Base-by-base conservation (phyloP, 2,113 vertebrate species). In the Carettochelys insculpta region DNA sequence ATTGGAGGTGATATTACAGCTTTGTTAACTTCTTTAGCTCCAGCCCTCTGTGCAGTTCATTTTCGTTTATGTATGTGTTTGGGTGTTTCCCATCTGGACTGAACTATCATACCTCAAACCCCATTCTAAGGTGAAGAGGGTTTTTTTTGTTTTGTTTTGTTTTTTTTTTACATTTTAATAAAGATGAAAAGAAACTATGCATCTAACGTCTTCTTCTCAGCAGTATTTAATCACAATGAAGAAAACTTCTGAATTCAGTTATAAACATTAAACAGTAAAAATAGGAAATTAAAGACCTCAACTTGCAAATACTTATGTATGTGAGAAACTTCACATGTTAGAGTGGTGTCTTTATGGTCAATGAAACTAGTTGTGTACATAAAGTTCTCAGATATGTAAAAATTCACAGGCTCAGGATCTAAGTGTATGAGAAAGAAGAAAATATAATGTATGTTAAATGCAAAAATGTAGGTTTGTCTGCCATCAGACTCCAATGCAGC, bases 71-170 rank as follows among this genome's bases (percentile, higher is more conserved):
- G 81, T 12, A 81, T n/a, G 2, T 86, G 79, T 95, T 90, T 88
- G 91, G 86, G 79, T 86, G 85, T 87, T 94, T 91, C 91, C 86
- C 93, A 97, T 94, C 92, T 95, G 95, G 92, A 83, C 91, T 89
- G 78, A 83, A 80, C 81, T 75, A 38, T 87, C 85, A 90, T 93
- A 83, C 88, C 93, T 94, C 79, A 95, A 93, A 82, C 89, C 94
- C 86, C 78, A 92, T 82, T 90, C 89, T 80, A 88, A 89, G 94
- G 95, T 91, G 90, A 95, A 95, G 92, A 94, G 93, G n/a, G n/a
- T n/a, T n/a, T n/a, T n/a, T n/a, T n/a, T n/a, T n/a, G n/a, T 93
- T 95, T 92, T 92, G 87, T 95, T 94, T 90, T 93, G 94, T 94
- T 78, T 41, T 91, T 27, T 53, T 91, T 92, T 80, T 92, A 94